Evolutionary conservation across 2,888 invertebrate species (phyloP), one percentile per base, ranked within the genome.

Genomic region (Globia sparganii): DNA sequence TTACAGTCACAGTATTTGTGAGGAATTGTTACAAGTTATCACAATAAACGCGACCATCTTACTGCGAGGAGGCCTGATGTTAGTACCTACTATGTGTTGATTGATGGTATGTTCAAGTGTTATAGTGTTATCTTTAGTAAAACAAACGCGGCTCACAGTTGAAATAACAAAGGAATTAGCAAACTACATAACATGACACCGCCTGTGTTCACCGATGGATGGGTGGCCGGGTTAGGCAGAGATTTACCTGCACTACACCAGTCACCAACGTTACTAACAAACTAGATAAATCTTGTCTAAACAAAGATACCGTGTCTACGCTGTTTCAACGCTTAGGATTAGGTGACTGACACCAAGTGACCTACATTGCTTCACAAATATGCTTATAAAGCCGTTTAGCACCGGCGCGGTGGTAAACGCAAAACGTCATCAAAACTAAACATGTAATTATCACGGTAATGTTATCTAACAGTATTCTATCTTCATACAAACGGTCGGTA

Each of bases 341-440:
- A 78, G 59, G 49, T 78, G 43, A 25, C 18, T 18, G 43, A 11
- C 62, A n/a, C 28, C 71, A 15, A 49, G 71, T 53, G 43, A 69
- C 77, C 79, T 25, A 62, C 61, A 43, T 78, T 56, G n/a, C n/a
- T 71, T 21, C 21, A 28, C 37, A 78, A 53, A 78, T 37, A 56
- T 13, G 21, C 37, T 61, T 25, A 15, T 34, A 28, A 61, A 61
- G 43, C 8, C 31, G 21, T 34, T 79, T 46, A 64, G 31, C 37
- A 34, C 15, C n/a, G 40, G 49, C 9, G 49, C 9, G 6, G 18
- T 15, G 34, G 53, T 49, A 40, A 72, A 65, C 18, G 58, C 25
- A 49, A 53, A 34, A 28, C 40, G 64, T 58, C 80, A 72, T 56
- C 43, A 49, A 58, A 65, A 25, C 25, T 49, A 56, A 80, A 64